These are phyloP conservation scores for Ophiothrix spiculata DNA, from an alignment of 35 echinoderm and acorn worm species.

Conservation along the genomic window DNA sequence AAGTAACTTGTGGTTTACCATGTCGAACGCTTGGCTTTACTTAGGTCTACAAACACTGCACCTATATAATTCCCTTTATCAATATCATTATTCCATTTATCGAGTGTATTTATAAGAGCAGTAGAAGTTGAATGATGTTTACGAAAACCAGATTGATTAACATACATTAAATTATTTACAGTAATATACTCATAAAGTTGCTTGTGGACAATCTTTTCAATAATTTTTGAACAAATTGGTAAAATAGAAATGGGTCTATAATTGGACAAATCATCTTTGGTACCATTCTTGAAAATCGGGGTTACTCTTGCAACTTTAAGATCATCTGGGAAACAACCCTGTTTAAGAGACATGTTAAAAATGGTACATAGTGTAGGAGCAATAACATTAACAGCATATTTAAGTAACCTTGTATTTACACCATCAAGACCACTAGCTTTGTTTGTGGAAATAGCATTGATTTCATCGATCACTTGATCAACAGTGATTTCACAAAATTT, in stretches of 20 bases:
- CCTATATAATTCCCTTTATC: neutral
- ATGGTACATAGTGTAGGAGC: neutral
- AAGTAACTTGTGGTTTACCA: neutral
- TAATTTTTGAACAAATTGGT: neutral
- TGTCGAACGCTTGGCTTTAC: constrained; percentile 2
- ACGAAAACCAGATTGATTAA: neutral
- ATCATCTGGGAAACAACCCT: neutral
- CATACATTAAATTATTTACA: neutral
- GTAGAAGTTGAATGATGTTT: neutral
- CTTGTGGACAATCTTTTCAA: neutral
- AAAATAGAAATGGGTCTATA: constrained; percentile 2
- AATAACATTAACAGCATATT: neutral
- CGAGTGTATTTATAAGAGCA: neutral
- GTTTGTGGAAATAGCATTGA: neutral
- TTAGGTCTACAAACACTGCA: neutral
- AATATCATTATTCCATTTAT: neutral
- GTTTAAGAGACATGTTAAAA: neutral
- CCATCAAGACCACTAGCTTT: neutral
- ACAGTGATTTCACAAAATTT: neutral
- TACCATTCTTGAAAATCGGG: neutral
- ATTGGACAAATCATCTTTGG: neutral
- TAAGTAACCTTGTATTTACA: neutral
- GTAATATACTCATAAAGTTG: neutral
- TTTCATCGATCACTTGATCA: constrained; percentile 4
- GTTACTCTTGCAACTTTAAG: neutral